Evolutionary conservation across 2,113 vertebrate species (phyloP), one percentile per base, ranked within the genome.

Genomic region (Passerina amoena): DNA sequence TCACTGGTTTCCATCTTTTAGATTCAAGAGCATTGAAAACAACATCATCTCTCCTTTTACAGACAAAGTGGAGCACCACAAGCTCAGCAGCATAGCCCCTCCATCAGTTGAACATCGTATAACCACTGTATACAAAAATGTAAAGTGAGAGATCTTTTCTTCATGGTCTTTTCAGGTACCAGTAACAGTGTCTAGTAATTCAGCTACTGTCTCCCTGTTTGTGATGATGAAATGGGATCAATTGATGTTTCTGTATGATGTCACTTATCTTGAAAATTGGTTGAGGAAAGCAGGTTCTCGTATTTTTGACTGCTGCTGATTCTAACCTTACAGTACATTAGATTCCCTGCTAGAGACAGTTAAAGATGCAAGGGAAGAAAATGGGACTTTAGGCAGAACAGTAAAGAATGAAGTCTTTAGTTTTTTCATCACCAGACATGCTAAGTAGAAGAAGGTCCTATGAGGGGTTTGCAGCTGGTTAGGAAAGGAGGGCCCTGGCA

Each of bases 51-150:
- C 24, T 77, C 17, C 31, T 79, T 82, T 76, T 53, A 44, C 5
- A 38, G 60, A 38, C 38, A 8, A 75, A 50, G 11, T 3, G 4
- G 25, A 85, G 33, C 27, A 82, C 13, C 1, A 3, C 40, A 30
- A 35, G 17, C 27, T 72, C 6, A 0, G 19, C 59, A 77, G 51
- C 2, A 24, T 1, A 38, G 31, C 24, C 33, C 2, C 9, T 40
- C 33, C 33, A 51, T 30, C 23, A 51, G 42, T 0, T 53, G 28
- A 69, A 68, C 2, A 1, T 0, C 0, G 2, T 57, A 38, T 9
- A 56, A 72, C 63, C 4, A 17, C 12, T 10, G 3, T 17, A 8
- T 28, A 42, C 14, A 30, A 82, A 78, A 82, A 70, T 14, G 45
- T 0, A 1, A 66, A 84, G 3, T 11, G 35, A 81, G 23, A 86